These are phyloP conservation scores for Toxonevra muliebris DNA, from an alignment of 2,888 invertebrate species.

Conservation along the genomic window DNA sequence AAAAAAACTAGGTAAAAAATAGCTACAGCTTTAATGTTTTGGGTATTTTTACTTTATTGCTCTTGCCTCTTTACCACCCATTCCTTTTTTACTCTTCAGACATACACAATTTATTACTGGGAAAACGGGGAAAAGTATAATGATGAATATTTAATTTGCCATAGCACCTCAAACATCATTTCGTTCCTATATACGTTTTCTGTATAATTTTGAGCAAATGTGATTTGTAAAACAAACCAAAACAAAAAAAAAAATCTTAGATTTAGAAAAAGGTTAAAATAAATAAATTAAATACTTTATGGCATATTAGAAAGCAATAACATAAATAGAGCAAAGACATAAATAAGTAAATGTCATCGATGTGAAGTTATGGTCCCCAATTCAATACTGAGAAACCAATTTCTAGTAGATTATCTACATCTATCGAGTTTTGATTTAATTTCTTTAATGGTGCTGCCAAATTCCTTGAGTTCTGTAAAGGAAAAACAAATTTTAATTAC, in stretches of 20 bases:
- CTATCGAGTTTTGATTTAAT: conserved; percentile 46
- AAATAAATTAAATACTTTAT: conserved; percentile 10
- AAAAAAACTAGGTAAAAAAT: not conserved
- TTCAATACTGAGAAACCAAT: conserved; percentile 46
- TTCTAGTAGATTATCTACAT: conserved; percentile 52
- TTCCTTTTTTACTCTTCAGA: not conserved
- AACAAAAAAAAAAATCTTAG: not conserved
- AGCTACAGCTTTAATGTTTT: not conserved
- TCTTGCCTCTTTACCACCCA: not conserved
- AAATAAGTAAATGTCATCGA: too few relatives aligned
- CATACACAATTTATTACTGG: not conserved
- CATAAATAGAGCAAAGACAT: too few relatives aligned
- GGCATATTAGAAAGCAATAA: not conserved
- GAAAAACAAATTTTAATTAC: conserved; percentile 14
- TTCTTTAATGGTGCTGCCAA: conserved; percentile 41
- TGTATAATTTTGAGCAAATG: not conserved
- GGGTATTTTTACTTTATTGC: not conserved
- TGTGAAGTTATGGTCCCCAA: conserved; percentile 51
- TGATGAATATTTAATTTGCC: conserved; percentile 18
- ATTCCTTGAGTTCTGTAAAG: conserved; percentile 45
- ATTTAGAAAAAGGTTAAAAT: not conserved
- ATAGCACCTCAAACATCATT: not conserved
- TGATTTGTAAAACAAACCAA: not conserved
- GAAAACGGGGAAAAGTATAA: not conserved
- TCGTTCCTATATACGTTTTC: not conserved